A percentile compares a stretch with the other conserved stretches of the same genome.
Conservation (phyloP, 2,113 vertebrate species). For the Abramis brama region DNA sequence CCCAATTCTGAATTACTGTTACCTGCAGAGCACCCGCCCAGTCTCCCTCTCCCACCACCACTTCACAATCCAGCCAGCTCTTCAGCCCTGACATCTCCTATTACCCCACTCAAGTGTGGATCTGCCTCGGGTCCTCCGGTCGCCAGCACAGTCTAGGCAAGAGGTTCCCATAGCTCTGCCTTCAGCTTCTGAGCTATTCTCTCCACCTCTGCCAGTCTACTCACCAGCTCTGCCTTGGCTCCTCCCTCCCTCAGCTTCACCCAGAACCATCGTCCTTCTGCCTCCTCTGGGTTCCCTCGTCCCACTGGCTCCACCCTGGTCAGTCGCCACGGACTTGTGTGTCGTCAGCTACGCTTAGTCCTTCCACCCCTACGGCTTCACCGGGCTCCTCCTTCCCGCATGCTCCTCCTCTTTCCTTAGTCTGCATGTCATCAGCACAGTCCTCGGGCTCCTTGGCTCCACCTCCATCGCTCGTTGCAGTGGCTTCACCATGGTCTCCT, state of each 20-base stretch:
- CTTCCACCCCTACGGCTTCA: neutral
- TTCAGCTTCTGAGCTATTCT: neutral
- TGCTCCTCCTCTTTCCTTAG: too few relatives aligned
- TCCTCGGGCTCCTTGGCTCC: neutral
- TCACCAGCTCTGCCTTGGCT: neutral
- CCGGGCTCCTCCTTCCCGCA: too few relatives aligned
- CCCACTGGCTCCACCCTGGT: too few relatives aligned
- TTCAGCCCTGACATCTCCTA: neutral
- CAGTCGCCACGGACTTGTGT: neutral
- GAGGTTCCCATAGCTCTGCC: too few relatives aligned
- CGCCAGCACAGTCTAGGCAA: neutral
- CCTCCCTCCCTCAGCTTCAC: neutral
- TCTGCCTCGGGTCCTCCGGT: neutral
- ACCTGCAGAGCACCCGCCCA: too few relatives aligned
- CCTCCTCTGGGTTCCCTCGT: neutral
- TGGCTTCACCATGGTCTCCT: neutral
- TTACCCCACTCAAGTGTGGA: neutral
- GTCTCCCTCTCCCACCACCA: too few relatives aligned
- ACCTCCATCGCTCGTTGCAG: neutral
- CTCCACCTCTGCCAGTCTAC: neutral
- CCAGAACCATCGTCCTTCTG: neutral
- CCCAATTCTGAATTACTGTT: too few relatives aligned
- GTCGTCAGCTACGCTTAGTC: neutral
- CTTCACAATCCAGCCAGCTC: too few relatives aligned
- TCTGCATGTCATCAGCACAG: neutral